Conservation (phyloP, 1,140 invertebrate species). For the Listronotus oregonensis region DNA sequence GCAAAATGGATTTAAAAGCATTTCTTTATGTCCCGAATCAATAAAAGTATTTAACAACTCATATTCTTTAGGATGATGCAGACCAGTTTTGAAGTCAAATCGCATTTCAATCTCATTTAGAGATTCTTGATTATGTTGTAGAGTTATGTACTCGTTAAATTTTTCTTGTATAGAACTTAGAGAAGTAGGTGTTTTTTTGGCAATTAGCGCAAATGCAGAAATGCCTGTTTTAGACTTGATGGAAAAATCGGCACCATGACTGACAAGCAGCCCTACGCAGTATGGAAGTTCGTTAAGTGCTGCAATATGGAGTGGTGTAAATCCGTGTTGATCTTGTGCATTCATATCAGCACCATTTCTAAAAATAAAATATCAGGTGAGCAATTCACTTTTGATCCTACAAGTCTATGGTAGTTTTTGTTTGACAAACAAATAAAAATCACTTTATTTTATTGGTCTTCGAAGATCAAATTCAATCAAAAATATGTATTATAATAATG, state of each 20-base stretch:
- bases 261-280: slow-evolving; percentile 79
- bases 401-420: too few relatives aligned
- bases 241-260: slow-evolving; percentile 81
- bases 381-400: too few relatives aligned
- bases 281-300: slow-evolving; percentile 79
- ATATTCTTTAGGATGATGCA: slow-evolving; percentile 78
- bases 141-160: slow-evolving; percentile 73
- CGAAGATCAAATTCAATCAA: too few relatives aligned
- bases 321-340: slow-evolving; percentile 83
- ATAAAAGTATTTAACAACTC: slow-evolving; percentile 80
- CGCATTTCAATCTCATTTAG: slow-evolving; percentile 78
- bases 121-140: slow-evolving; percentile 71
- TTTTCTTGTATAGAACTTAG: slow-evolving; percentile 75
- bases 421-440: too few relatives aligned
- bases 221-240: slow-evolving; percentile 80
- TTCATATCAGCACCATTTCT: slow-evolving; percentile 78
- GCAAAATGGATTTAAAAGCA: slow-evolving; percentile 78
- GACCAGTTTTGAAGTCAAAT: slow-evolving; percentile 75
- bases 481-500: too few relatives aligned
- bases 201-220: slow-evolving; percentile 78
- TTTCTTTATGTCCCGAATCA: slow-evolving; percentile 80
- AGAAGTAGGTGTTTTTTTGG: slow-evolving; percentile 78
- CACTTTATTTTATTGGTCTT: too few relatives aligned
- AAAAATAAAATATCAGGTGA: slow-evolving; percentile 1
- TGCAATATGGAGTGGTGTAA: slow-evolving; percentile 85